These are phyloP conservation scores for Antedon mediterranea DNA, from an alignment of 53 echinoderm and acorn worm species.

Conservation along the genomic window DNA sequence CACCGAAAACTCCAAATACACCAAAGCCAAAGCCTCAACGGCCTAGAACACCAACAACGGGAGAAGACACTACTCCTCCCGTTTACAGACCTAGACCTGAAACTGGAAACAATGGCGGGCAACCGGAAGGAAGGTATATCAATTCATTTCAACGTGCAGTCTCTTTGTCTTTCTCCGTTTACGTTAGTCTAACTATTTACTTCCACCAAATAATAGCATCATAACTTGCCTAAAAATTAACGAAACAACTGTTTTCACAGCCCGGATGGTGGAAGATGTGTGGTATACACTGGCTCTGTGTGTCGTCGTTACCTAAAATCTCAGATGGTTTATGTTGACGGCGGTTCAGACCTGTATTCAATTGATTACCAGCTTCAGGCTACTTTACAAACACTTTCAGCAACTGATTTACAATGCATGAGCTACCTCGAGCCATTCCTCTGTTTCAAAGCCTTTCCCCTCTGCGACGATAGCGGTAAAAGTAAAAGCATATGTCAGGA, in stretches of 20 bases:
- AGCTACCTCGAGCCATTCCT: background rate
- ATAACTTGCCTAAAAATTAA: too few relatives aligned
- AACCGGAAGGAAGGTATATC: background rate
- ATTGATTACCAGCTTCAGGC: background rate
- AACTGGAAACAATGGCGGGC: background rate
- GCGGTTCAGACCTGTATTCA: background rate
- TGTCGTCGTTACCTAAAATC: background rate
- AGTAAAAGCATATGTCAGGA: background rate
- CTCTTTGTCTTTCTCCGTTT: too few relatives aligned
- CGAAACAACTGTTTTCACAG: background rate
- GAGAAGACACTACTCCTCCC: background rate
- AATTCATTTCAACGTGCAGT: background rate
- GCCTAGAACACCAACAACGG: background rate
- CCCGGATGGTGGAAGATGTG: background rate
- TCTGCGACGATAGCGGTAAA: background rate
- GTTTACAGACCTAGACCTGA: background rate
- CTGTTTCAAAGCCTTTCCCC: background rate
- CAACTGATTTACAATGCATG: background rate
- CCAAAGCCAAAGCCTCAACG: background rate
- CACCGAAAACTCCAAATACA: background rate
- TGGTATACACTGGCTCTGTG: background rate
- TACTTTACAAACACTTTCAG: background rate
- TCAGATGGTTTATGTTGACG: background rate
- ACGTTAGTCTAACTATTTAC: too few relatives aligned
- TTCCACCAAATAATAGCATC: too few relatives aligned